Evolutionary conservation across 2,797 vertebrate species (phyloP).

Genomic region (Lepus townsendii): DNA sequence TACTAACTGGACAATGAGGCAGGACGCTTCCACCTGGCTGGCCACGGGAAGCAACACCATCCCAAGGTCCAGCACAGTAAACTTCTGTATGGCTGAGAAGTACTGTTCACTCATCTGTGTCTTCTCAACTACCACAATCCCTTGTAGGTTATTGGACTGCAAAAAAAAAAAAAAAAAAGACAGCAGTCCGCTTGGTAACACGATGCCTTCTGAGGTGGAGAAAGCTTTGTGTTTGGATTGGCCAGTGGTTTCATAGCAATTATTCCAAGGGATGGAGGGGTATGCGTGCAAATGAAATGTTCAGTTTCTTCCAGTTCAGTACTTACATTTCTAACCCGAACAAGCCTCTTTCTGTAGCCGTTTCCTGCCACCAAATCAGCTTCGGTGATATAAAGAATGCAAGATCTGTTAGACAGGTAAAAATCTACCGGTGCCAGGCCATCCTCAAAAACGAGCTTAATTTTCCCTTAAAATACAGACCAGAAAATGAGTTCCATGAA

Average conservation of each 20-base stretch:
- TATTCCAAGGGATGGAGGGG: background rate
- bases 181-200: background rate
- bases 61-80: slow-evolving; percentile 94
- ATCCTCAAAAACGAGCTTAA: slow-evolving; percentile 92
- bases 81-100: slow-evolving; percentile 92
- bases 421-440: slow-evolving; percentile 93
- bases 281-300: background rate
- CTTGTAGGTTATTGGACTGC: slow-evolving; percentile 90
- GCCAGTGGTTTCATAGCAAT: background rate
- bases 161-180: slow-evolving; percentile 22
- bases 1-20: slow-evolving; percentile 94
- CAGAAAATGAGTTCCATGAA: slow-evolving; percentile 47
- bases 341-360: slow-evolving; percentile 93
- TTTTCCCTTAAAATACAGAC: slow-evolving; percentile 86
- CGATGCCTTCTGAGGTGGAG: slow-evolving; percentile 43
- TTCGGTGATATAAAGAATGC: slow-evolving; percentile 94
- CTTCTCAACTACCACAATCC: slow-evolving; percentile 93
- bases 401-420: slow-evolving; percentile 92
- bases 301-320: background rate
- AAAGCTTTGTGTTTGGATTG: background rate
- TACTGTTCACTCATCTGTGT: slow-evolving; percentile 93
- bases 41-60: slow-evolving; percentile 93
- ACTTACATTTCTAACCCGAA: slow-evolving; percentile 95
- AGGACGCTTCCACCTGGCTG: slow-evolving; percentile 92
- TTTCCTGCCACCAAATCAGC: slow-evolving; percentile 93